Evolutionary conservation across 2,797 vertebrate species (phyloP).

Genomic region (Cynopterus sphinx): DNA sequence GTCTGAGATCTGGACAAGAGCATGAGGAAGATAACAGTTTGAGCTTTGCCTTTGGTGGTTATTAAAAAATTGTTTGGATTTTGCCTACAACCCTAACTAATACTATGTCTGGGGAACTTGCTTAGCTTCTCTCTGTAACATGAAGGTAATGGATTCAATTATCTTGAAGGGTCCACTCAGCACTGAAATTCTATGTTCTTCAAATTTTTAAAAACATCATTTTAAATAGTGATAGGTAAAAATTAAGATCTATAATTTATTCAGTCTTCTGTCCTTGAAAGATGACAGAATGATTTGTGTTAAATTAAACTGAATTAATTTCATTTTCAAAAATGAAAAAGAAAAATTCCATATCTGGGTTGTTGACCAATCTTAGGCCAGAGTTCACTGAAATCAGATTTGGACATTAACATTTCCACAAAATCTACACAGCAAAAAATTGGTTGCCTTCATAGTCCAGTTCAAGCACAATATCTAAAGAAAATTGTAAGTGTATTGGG

Average conservation of each 20-base stretch:
- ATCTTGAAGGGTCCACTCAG: not conserved
- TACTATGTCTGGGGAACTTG: not conserved
- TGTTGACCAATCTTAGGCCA: slow-evolving; percentile 42
- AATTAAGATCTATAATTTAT: slow-evolving; percentile 44
- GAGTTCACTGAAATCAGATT: slow-evolving; percentile 42
- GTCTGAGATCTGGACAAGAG: not conserved
- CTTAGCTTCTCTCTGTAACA: not conserved
- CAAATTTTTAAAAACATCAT: slow-evolving; percentile 13
- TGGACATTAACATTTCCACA: slow-evolving; percentile 47
- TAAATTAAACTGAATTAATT: slow-evolving; percentile 13
- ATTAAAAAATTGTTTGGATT: slow-evolving; percentile 2
- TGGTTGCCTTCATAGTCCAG: not conserved
- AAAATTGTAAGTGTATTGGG: not conserved
- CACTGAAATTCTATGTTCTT: not conserved
- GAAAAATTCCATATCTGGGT: slow-evolving; percentile 49
- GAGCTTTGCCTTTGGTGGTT: not conserved
- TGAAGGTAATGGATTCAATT: not conserved
- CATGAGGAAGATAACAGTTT: not conserved
- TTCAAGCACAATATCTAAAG: slow-evolving; percentile 28
- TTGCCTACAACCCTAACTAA: not conserved
- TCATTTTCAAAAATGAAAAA: slow-evolving; percentile 36
- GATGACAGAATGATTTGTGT: slow-evolving; percentile 50
- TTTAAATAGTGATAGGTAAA: slow-evolving; percentile 16
- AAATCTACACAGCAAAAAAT: not conserved
- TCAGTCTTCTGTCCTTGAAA: slow-evolving; percentile 46